Base-by-base conservation (phyloP, 2,888 invertebrate species). In the Spialia ferax region DNA sequence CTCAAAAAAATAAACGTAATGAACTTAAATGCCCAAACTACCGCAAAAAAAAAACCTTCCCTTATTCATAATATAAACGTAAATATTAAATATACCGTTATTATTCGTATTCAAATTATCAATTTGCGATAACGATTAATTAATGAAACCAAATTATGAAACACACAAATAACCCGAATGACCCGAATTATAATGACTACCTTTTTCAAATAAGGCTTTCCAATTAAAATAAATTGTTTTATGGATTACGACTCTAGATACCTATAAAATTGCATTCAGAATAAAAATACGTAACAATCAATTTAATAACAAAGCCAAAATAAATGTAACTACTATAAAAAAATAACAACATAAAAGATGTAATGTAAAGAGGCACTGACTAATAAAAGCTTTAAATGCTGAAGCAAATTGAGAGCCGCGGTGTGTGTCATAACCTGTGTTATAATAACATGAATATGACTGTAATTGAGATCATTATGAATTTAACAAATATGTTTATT, bases 111-210 rank as follows among this genome's bases (percentile, higher is more conserved):
- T 35, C 35, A 35, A 35, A 35, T 11, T 35, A 35, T 35, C 10
- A 35, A 11, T 35, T 11, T 35, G 11, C 35, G 11, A 35, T 35
- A 35, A 35, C 35, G 35, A 35, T 10, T 26, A 54, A 29, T 59
- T 48, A 61, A 29, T 15, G 2, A 32, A 50, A 15, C 29, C 13
- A 50, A 61, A 61, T 42, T 32, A 61, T 15, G 48, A 45, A 61
- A 61, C 20, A 13, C 32, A 42, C 59, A 59, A 59, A 42, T 59
- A 23, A n/a, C n/a, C n/a, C n/a, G n/a, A n/a, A n/a, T n/a, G n/a
- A n/a, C n/a, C n/a, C n/a, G n/a, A 35, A 11, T 35, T 11, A 35
- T 35, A 11, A 35, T 26, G 26, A 26, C 26, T n/a, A n/a, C n/a
- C n/a, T n/a, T n/a, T n/a, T n/a, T n/a, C n/a, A n/a, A n/a, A n/a